Conservation (phyloP, 2,113 vertebrate species). For the Hemicordylus capensis region DNA sequence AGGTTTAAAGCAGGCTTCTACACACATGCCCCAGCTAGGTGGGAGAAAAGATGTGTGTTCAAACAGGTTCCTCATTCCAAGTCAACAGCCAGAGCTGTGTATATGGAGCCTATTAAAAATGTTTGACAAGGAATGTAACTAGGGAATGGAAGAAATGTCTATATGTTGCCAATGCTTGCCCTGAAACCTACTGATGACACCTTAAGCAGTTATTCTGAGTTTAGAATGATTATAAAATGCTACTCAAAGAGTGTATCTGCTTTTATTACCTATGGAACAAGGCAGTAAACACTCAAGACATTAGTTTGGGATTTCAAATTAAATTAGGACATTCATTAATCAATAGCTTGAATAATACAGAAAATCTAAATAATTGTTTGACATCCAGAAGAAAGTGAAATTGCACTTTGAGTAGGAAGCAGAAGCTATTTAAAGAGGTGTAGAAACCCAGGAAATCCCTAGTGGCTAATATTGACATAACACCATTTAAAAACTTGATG, state of each 20-base stretch:
- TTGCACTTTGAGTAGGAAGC: background rate
- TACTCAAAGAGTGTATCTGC: background rate
- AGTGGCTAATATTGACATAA: background rate
- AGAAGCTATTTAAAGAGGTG: background rate
- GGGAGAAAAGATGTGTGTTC: too few relatives aligned
- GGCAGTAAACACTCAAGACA: background rate
- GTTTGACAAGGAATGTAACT: background rate
- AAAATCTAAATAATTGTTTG: background rate
- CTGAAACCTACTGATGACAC: background rate
- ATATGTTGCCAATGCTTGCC: background rate
- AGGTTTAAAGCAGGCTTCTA: too few relatives aligned
- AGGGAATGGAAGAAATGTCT: background rate
- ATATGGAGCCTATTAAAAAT: too few relatives aligned
- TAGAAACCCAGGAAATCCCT: background rate
- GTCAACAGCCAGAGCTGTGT: too few relatives aligned
- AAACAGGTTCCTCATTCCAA: too few relatives aligned
- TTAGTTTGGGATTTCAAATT: background rate
- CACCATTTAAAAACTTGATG: background rate
- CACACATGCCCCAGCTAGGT: too few relatives aligned
- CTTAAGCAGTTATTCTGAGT: background rate
- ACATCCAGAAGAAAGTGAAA: background rate
- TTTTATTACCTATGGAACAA: background rate
- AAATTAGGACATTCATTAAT: background rate
- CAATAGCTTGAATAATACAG: background rate
- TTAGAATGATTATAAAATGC: background rate